These are phyloP conservation scores for Crotalus adamanteus DNA, from an alignment of 2,797 vertebrate genomes.

Conservation along the genomic window DNA sequence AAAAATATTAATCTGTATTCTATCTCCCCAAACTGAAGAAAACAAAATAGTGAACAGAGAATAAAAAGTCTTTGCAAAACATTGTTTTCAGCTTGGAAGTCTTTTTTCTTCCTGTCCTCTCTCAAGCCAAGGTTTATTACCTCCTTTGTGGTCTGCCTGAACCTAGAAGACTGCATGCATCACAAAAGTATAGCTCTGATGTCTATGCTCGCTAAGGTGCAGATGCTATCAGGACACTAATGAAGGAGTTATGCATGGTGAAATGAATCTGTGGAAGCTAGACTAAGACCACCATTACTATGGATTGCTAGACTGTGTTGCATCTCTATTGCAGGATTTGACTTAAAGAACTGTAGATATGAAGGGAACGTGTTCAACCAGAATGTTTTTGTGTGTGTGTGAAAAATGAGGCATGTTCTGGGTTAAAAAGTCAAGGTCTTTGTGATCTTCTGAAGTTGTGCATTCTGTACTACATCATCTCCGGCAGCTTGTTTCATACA, in stretches of 20 bases:
- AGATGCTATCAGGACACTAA: neutral
- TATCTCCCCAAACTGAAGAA: neutral
- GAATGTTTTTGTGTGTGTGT: neutral
- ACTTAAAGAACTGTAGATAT: neutral
- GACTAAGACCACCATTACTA: neutral
- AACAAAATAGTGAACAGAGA: neutral
- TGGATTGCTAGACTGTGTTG: neutral
- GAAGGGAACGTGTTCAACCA: neutral
- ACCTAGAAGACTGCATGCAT: neutral
- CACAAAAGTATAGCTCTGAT: neutral
- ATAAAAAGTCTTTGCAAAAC: neutral
- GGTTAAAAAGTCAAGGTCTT: neutral
- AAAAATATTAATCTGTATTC: neutral
- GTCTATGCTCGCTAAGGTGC: neutral
- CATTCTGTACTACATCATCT: neutral
- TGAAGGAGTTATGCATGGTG: too few species aligned
- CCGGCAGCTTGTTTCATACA: neutral
- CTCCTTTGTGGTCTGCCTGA: neutral
- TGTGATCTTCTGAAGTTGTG: neutral
- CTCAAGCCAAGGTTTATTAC: neutral
- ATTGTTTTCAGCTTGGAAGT: neutral
- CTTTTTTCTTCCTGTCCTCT: neutral
- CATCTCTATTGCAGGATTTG: neutral
- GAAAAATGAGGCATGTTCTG: neutral
- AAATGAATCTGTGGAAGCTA: neutral